Conservation (phyloP, 2,888 invertebrate genomes). For the Heliconius sara region DNA sequence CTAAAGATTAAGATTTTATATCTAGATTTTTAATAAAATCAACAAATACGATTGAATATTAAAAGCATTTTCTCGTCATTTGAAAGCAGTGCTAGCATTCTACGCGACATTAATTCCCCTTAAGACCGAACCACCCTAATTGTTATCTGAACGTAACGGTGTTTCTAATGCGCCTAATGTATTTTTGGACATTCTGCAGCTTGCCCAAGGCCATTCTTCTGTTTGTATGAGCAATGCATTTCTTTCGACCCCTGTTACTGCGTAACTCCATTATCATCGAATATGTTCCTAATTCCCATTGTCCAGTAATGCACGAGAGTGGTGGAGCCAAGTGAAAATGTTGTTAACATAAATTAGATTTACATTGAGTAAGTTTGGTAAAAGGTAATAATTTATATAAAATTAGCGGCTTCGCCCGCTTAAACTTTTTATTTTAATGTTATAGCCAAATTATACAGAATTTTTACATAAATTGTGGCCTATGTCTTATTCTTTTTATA, state of each 20-base stretch:
- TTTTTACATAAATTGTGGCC: no score
- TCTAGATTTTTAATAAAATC: no score
- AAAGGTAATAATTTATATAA: neutral
- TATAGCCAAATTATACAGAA: no score
- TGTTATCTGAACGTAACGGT: slow-evolving; percentile 82
- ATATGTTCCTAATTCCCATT: slow-evolving; percentile 83
- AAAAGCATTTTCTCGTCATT: slow-evolving; percentile 39
- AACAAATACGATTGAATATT: neutral
- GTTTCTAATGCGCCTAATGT: slow-evolving; percentile 83
- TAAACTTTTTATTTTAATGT: no score
- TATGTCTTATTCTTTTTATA: no score
- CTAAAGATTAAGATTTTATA: no score
- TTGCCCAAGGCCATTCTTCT: slow-evolving; percentile 81
- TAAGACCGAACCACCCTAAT: slow-evolving; percentile 82
- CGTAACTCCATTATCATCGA: slow-evolving; percentile 81
- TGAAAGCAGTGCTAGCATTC: slow-evolving; percentile 74
- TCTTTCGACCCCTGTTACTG: slow-evolving; percentile 65
- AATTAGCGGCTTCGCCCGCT: no score
- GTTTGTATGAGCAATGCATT: slow-evolving; percentile 75
- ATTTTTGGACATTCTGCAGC: slow-evolving; percentile 84
- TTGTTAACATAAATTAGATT: slow-evolving; percentile 76
- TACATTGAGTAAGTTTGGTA: slow-evolving; percentile 13
- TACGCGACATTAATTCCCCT: slow-evolving; percentile 78
- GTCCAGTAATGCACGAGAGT: slow-evolving; percentile 70
- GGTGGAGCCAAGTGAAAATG: slow-evolving; percentile 62